These are phyloP conservation scores for Phytoseiulus persimilis DNA, from an alignment of 2,888 invertebrate genomes.

Conservation along the genomic window DNA sequence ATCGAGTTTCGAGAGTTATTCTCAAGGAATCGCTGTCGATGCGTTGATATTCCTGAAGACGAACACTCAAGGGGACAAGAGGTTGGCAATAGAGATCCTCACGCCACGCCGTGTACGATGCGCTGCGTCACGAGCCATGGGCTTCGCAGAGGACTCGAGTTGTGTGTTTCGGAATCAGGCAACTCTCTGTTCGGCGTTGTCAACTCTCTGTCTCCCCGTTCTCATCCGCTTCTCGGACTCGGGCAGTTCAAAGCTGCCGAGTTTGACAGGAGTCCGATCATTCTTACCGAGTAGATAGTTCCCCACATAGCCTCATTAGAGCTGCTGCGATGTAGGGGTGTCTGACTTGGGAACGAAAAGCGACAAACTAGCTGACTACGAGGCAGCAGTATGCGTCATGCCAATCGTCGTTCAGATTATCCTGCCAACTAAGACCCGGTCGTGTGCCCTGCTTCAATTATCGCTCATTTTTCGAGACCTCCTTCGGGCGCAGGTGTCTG, in stretches of 20 bases:
- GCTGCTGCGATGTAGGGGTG: too few species aligned
- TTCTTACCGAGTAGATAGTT: too few species aligned
- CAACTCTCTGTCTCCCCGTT: too few species aligned
- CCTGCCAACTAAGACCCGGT: not conserved
- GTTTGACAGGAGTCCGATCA: too few species aligned
- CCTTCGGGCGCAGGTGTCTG: not conserved
- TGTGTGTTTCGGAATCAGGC: not conserved
- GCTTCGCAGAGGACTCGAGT: not conserved
- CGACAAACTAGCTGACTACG: not conserved
- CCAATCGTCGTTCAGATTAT: not conserved
- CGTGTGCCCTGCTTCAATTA: slow-evolving; percentile 37
- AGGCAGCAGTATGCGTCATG: not conserved
- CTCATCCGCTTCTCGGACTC: too few species aligned
- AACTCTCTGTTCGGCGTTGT: not conserved
- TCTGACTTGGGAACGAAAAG: not conserved
- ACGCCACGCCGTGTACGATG: not conserved
- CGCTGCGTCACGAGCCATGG: not conserved
- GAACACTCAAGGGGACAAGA: not conserved
- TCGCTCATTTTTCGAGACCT: slow-evolving; percentile 36
- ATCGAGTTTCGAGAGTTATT: not conserved
- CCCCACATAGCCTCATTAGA: too few species aligned
- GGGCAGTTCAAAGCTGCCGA: too few species aligned
- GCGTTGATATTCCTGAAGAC: not conserved
- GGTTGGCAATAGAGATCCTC: not conserved
- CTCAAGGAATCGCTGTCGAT: not conserved